Evolutionary conservation across 2,113 vertebrate species (phyloP).

Genomic region (Nycticryphes semicollaris): DNA sequence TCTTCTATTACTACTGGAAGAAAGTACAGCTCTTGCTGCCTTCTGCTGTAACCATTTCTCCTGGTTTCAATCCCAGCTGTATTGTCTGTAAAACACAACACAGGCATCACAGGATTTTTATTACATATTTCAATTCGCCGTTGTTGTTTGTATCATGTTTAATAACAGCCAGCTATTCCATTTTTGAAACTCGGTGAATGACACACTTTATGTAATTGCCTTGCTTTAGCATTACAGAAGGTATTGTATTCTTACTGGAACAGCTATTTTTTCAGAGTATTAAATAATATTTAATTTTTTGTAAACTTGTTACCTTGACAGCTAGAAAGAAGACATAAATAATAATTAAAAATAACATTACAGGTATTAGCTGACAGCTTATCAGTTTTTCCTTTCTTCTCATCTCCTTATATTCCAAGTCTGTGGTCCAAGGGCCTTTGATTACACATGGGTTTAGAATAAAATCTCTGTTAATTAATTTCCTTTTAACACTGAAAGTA

Average conservation of each 20-base stretch:
- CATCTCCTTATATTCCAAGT: neutral
- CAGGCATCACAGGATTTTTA: neutral
- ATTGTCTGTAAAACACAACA: slow-evolving; percentile 86
- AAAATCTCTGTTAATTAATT: neutral
- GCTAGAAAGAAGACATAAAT: neutral
- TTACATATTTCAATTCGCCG: neutral
- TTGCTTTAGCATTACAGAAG: neutral
- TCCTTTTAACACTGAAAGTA: neutral
- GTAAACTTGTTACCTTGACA: neutral
- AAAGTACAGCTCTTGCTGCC: slow-evolving; percentile 88
- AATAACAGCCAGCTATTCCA: neutral
- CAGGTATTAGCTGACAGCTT: neutral
- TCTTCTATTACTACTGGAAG: slow-evolving; percentile 92
- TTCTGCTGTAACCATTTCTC: slow-evolving; percentile 87
- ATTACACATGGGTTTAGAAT: neutral
- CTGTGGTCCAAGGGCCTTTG: neutral
- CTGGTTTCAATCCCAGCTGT: slow-evolving; percentile 91
- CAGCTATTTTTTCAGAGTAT: neutral
- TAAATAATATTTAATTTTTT: neutral
- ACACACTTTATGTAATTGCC: neutral
- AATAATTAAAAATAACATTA: neutral
- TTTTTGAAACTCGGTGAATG: neutral
- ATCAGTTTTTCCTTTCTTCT: neutral
- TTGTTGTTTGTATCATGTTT: neutral
- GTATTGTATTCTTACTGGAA: neutral